Evolutionary conservation across 2,797 vertebrate genomes (phyloP).

Genomic region (Onychomys torridus): DNA sequence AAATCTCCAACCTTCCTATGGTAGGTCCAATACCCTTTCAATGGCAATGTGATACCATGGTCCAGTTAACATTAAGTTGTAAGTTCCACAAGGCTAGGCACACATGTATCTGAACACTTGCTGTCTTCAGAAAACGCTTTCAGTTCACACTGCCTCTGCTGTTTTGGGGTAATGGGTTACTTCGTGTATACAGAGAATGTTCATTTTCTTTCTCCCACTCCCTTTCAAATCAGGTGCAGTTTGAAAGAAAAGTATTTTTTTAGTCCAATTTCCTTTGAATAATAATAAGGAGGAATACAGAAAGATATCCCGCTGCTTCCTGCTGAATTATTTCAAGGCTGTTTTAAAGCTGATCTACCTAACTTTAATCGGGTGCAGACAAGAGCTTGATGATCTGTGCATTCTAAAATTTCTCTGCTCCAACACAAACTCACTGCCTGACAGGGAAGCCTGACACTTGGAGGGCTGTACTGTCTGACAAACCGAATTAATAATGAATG

Average conservation of each 20-base stretch:
- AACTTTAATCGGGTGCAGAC: slow-evolving; percentile 71
- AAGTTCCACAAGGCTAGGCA: not conserved
- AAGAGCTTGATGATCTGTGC: slow-evolving; percentile 71
- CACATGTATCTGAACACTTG: not conserved
- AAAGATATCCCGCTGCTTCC: slow-evolving; percentile 65
- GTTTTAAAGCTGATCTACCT: slow-evolving; percentile 47
- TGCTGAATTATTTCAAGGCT: slow-evolving; percentile 76
- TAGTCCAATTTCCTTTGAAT: slow-evolving; percentile 66
- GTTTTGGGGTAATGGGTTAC: slow-evolving; percentile 31
- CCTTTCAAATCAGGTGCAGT: slow-evolving; percentile 55
- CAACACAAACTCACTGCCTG: slow-evolving; percentile 62
- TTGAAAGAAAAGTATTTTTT: slow-evolving; percentile 66
- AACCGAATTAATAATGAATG: slow-evolving; percentile 82
- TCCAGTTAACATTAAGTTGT: slow-evolving; percentile 8
- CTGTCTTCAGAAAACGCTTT: slow-evolving; percentile 9
- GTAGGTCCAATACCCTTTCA: not conserved
- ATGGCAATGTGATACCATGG: not conserved
- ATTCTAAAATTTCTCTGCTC: slow-evolving; percentile 65
- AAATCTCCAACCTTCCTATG: not conserved
- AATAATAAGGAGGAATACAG: slow-evolving; percentile 71
- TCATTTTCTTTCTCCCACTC: slow-evolving; percentile 52
- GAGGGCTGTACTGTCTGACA: slow-evolving; percentile 73
- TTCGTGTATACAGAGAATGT: slow-evolving; percentile 41
- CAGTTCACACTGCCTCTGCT: not conserved
- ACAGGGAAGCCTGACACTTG: slow-evolving; percentile 75